Percentiles rank a stretch among this genome's conserved stretches.
Evolutionary conservation across 2,888 invertebrate species (phyloP).

Genomic region (Ypsolopha scabrella): DNA sequence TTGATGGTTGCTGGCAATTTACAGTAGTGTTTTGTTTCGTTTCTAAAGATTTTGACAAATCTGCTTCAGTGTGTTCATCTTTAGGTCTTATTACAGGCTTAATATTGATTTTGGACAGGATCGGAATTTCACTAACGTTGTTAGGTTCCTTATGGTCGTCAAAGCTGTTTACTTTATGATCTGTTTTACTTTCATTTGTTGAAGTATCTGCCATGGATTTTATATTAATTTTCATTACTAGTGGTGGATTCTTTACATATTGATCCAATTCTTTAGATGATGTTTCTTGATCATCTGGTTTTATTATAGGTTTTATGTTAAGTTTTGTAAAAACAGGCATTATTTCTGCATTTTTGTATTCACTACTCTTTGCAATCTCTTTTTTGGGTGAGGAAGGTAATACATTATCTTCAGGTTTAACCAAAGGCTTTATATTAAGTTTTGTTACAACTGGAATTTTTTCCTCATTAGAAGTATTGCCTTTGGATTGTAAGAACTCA

Average conservation of each 20-base stretch:
- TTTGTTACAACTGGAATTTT: slow-evolving; percentile 51
- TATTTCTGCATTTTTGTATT: slow-evolving; percentile 20
- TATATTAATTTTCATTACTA: slow-evolving; percentile 60
- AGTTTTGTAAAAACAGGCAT: slow-evolving; percentile 52
- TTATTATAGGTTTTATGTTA: slow-evolving; percentile 62
- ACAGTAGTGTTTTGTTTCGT: slow-evolving; percentile 1
- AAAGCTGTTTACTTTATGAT: slow-evolving; percentile 19
- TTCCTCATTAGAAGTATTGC: slow-evolving; percentile 29
- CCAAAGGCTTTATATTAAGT: slow-evolving; percentile 51
- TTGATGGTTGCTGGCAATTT: background rate
- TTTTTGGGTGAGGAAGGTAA: slow-evolving; percentile 49
- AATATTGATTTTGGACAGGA: slow-evolving; percentile 39
- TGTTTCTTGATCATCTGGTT: slow-evolving; percentile 41
- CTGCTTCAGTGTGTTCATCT: slow-evolving; percentile 12
- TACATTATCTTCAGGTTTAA: slow-evolving; percentile 43
- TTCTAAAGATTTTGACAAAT: background rate
- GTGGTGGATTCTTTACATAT: slow-evolving; percentile 43
- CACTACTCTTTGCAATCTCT: slow-evolving; percentile 29
- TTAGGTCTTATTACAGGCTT: slow-evolving; percentile 34
- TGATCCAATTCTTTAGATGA: slow-evolving; percentile 28
- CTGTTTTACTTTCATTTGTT: slow-evolving; percentile 24
- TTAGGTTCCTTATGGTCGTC: slow-evolving; percentile 32
- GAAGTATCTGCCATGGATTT: slow-evolving; percentile 41
- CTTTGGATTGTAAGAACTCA: slow-evolving; percentile 20
- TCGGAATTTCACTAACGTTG: slow-evolving; percentile 23